Conservation (phyloP, 2,797 vertebrate genomes). For the Menidia menidia region DNA sequence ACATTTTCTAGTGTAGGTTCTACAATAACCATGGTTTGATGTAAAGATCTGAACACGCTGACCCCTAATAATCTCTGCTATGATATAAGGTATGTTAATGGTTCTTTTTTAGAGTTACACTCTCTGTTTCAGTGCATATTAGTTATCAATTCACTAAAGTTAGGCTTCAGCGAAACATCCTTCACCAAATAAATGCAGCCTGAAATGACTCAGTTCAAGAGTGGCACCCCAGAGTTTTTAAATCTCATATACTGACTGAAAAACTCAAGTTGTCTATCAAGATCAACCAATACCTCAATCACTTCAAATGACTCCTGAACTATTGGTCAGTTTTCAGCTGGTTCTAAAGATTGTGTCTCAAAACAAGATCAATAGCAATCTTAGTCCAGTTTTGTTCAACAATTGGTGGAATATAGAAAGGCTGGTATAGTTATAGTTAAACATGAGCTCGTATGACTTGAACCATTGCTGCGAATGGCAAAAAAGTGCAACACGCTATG, state of each 20-base stretch:
- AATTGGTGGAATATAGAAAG: not conserved
- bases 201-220: conserved; percentile 3
- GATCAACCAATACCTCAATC: too few relatives aligned
- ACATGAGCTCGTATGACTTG: not conserved
- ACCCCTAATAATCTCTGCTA: conserved; percentile 17
- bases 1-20: conserved; percentile 10
- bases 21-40: conserved; percentile 1
- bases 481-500: conserved; percentile 2
- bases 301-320: too few relatives aligned
- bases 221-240: not conserved
- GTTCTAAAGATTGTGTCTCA: not conserved
- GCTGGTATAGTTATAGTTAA: not conserved
- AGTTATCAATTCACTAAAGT: not conserved
- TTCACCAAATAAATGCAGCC: not conserved
- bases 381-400: not conserved
- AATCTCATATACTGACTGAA: too few relatives aligned
- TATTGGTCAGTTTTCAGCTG: not conserved
- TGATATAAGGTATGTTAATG: too few relatives aligned
- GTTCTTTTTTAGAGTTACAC: not conserved
- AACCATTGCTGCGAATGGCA: not conserved
- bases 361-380: not conserved
- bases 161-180: not conserved
- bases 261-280: too few relatives aligned
- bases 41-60: conserved; percentile 11
- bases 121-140: not conserved